Base-by-base conservation (phyloP, 1,140 invertebrate genomes). In the Wasmannia auropunctata region DNA sequence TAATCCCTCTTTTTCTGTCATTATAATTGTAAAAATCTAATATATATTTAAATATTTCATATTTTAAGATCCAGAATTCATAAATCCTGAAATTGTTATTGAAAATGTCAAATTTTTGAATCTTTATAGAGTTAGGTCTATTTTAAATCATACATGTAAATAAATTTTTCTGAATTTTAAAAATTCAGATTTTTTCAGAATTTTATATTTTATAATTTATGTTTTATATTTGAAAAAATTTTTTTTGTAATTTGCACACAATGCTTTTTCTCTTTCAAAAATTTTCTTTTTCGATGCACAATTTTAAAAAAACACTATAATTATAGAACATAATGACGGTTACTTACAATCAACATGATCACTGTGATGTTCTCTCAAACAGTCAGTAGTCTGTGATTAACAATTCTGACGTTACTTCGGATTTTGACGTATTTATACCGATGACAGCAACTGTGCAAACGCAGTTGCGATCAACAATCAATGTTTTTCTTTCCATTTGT, bases 261-360 rank as follows among this genome's bases (percentile, higher is more conserved):
- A 25, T n/a, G 0, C 6, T 67, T 67, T 43, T 16, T 37, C 4
- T 22, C n/a, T 65, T 65, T 14, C 1, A 16, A 16, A 40, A 43
- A 65, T 25, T 6, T 3, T 65, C n/a, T 6, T 3, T 65, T 65
- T 11, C n/a, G 14, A 69, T 8, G 14, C 16, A 31, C 16, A 70
- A 49, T 70, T n/a, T 10, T 28, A 8, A 69, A 49, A 3, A 2
- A 31, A 70, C 43, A 49, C 16, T 70, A 43, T 43, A 31, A 7
- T 49, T 49, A 70, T 70, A 3, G 1, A 31, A 49, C 1, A 19
- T 70, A 31, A 72, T n/a, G 5, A 34, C 2, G n/a, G n/a, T n/a
- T n/a, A 74, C 76, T 70, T 86, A 81, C 76, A 14, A 14, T 62
- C 3, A 22, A 22, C 85, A 80, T 86, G 75, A 62, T 86, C 16